Evolutionary conservation across 2,797 vertebrate genomes (phyloP).

Genomic region (Geotria australis): DNA sequence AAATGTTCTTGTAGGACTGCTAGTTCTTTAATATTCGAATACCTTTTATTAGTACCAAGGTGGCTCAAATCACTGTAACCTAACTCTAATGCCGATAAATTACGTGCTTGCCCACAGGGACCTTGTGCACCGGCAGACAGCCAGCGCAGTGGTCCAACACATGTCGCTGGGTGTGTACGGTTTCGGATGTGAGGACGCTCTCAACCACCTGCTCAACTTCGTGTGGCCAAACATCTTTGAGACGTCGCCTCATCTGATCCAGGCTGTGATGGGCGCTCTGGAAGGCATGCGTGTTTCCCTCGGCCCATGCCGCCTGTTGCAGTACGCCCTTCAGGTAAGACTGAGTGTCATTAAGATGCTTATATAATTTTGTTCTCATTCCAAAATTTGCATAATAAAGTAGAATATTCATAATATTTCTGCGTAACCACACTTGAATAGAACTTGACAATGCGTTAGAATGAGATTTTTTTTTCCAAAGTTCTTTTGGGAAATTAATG

Average conservation of each 20-base stretch:
- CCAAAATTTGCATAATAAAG: too few relatives aligned
- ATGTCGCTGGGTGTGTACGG: constrained; percentile 95
- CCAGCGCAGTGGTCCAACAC: constrained; percentile 83
- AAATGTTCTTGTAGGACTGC: too few relatives aligned
- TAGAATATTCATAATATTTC: background rate
- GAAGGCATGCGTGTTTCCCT: constrained; percentile 83
- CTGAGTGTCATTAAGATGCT: too few relatives aligned
- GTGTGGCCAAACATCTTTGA: constrained; percentile 98
- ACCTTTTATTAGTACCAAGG: too few relatives aligned
- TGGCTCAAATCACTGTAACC: too few relatives aligned
- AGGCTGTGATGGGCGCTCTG: constrained; percentile 91
- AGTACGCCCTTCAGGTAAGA: constrained; percentile 81
- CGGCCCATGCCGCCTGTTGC: constrained; percentile 86
- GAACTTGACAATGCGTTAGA: background rate
- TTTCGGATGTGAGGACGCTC: constrained; percentile 84
- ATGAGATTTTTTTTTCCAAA: background rate
- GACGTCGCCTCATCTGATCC: constrained; percentile 90
- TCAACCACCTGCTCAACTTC: constrained; percentile 85
- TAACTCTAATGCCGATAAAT: too few relatives aligned
- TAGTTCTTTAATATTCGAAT: too few relatives aligned
- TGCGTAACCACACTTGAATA: background rate
- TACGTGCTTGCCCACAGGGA: constrained; percentile 21
- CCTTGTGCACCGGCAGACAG: constrained; percentile 79
- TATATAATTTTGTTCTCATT: background rate
- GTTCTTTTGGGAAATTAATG: too few relatives aligned